Base-by-base conservation (phyloP, 2,113 vertebrate genomes). In the Grallaria varia region DNA sequence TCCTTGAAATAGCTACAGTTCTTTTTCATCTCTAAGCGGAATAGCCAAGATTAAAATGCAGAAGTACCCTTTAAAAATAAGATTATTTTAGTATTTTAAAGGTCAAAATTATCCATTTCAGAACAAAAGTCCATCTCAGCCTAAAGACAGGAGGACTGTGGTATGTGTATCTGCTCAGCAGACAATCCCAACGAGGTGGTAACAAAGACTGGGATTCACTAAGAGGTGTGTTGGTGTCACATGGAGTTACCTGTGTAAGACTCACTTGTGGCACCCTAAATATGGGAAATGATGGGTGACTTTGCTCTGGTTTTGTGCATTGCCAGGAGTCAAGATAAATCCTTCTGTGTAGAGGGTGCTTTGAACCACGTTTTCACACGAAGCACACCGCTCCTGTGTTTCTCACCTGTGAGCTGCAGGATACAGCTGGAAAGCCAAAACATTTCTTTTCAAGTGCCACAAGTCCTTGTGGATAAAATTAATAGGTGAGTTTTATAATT, bases 261-360 rank as follows among this genome's bases (percentile, higher is more conserved):
- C 28, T 63, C 47, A 3, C 50, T 47, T 62, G 19, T 14, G 39
- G 45, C 28, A n/a, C 27, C 7, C 56, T 10, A 73, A 87, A 68
- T 35, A 27, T 3, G n/a, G 47, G 64, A 40, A 89, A 31, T 0
- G 1, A 30, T 40, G 31, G 4, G 2, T 86, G 73, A 9, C 9
- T 89, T 56, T 74, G 33, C 52, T 69, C 23, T 83, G 20, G 2
- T 56, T 89, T 23, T 97, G 15, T 97, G 18, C 71, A 62, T 89
- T 95, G 44, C 47, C 97, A 99, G 99, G 98, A 99, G 99, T 95
- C 99, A 99, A 95, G 98, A 99, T 97, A 99, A 99, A 93, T 97
- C 98, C 31, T 99, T 99, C 97, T 97, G 98, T 63, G 82, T 99
- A 18, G 98, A 98, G 90, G 99, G 98, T 53, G 99, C 98, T 80